phyloP scores from a whole-genome alignment of 2,113 vertebrate genomes.

The Quiscalus mexicanus region DNA sequence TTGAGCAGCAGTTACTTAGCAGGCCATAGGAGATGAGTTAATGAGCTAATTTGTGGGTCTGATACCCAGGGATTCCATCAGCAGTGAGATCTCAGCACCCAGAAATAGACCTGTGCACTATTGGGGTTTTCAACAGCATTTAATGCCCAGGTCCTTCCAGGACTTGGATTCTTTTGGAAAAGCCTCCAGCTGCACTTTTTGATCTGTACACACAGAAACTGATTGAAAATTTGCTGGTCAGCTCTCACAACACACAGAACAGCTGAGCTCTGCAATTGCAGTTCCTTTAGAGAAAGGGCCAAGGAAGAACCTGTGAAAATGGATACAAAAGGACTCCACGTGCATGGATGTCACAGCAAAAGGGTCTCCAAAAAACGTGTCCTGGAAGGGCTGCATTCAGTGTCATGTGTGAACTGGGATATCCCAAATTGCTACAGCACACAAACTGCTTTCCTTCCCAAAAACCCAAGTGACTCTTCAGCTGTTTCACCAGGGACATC shows the following conservation, averaged over 20 bases:
- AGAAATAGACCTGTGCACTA: not conserved
- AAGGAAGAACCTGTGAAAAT: not conserved
- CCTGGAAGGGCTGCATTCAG: not conserved
- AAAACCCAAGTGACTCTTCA: constrained; percentile 57
- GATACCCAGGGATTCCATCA: not conserved
- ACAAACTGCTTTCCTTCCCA: constrained; percentile 72
- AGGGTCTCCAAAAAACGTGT: not conserved
- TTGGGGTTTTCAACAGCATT: not conserved
- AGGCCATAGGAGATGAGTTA: not conserved
- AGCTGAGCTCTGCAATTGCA: not conserved
- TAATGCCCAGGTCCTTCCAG: not conserved
- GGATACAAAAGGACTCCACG: not conserved
- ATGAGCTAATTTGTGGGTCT: not conserved
- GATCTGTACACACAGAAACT: not conserved
- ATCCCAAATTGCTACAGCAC: not conserved
- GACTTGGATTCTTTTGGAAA: not conserved
- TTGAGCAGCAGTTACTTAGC: not conserved
- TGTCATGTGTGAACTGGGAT: not conserved
- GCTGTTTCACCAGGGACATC: constrained; percentile 29
- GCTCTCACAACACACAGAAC: not conserved
- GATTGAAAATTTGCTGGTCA: not conserved
- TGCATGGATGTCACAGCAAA: not conserved
- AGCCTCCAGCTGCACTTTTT: not conserved
- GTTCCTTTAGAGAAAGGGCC: not conserved
- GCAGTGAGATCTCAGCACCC: not conserved